phyloP scores from a whole-genome alignment of 2,113 vertebrate genomes.

The Mobula birostris region DNA sequence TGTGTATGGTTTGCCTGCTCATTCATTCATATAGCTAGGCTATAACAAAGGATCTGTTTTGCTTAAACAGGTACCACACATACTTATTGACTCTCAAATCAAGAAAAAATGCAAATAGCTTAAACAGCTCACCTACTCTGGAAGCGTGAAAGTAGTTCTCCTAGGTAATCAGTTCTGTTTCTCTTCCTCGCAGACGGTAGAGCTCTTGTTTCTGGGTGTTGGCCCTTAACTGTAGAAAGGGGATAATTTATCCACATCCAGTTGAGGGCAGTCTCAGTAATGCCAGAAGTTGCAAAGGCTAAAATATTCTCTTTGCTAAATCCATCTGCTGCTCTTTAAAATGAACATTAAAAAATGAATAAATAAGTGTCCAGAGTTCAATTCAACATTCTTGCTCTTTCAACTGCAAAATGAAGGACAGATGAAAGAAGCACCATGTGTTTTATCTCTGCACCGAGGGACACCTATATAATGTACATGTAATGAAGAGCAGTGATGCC shows the following conservation, averaged over 20 bases:
- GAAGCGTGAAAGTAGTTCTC: neutral
- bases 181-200: neutral
- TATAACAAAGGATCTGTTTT: neutral
- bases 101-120: neutral
- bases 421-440: constrained; percentile 10
- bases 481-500: constrained; percentile 25
- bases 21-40: neutral
- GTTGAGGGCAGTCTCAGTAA: neutral
- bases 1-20: neutral
- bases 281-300: neutral
- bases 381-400: neutral
- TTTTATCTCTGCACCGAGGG: constrained; percentile 27
- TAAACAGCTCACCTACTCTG: constrained; percentile 14
- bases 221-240: neutral
- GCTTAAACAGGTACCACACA: neutral
- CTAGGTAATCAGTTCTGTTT: neutral
- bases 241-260: neutral
- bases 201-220: neutral
- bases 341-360: neutral
- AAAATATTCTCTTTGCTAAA: neutral
- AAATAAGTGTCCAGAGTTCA: neutral
- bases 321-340: neutral
- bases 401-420: constrained; percentile 20
- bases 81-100: neutral
- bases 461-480: constrained; percentile 16